Evolutionary conservation across 2,888 invertebrate species (phyloP), one percentile per base, ranked within the genome.

Genomic region (Stenolophus ochropezus): DNA sequence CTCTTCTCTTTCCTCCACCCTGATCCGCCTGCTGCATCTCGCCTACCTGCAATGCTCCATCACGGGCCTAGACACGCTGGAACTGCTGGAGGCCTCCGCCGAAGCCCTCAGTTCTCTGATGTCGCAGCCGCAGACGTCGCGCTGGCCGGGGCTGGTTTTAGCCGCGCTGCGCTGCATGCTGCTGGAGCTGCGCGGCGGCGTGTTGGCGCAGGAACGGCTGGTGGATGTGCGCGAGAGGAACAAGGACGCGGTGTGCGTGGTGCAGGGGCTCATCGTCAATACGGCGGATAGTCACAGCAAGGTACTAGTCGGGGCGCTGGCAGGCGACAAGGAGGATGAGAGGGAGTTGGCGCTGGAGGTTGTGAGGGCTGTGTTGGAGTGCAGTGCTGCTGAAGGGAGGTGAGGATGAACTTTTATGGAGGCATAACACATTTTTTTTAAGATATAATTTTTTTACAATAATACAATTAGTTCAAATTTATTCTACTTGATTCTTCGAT

Each of bases 361-460:
- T 56, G 91, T 97, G 0, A 92, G 94, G 83, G 91, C 96, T 80
- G 91, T 97, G 83, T 89, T 98, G 76, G 92, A 94, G 80, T 96
- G 96, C 86, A 95, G 96, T 56, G 94, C 94, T 83, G 93, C 94
- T 83, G 93, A 94, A 5, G 97, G 97, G 0, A 92, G 94, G 84
- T 42, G 8, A 42, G 33, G n/a, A n/a, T n/a, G n/a, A n/a, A n/a
- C n/a, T n/a, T n/a, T n/a, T n/a, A n/a, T n/a, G n/a, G n/a, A n/a
- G n/a, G n/a, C n/a, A n/a, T n/a, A n/a, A n/a, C n/a, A n/a, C n/a
- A n/a, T n/a, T n/a, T n/a, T n/a, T n/a, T n/a, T n/a, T n/a, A n/a
- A n/a, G n/a, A n/a, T n/a, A n/a, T n/a, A n/a, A n/a, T n/a, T n/a
- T n/a, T n/a, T n/a, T n/a, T n/a, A n/a, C n/a, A n/a, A n/a, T n/a